Evolutionary conservation across 1,140 invertebrate species (phyloP), one percentile per base, ranked within the genome.

Genomic region (Sitobion miscanthi): DNA sequence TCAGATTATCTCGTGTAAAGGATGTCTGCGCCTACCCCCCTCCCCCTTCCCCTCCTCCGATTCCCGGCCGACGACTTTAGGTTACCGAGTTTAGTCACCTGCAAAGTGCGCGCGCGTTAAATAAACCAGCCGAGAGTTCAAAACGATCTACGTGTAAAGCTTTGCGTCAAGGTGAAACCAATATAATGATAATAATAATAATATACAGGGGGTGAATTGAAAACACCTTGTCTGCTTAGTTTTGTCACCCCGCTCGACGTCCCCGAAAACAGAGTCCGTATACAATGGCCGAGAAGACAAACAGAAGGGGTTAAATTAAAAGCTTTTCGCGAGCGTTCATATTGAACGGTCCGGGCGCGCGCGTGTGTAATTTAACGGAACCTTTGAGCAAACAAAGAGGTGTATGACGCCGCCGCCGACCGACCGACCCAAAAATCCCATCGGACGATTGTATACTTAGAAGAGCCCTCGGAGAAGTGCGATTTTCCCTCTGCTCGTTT

Each of bases 291-390:
- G 25, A 49, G 17, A 21, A 69, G 47, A 52, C 38, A 90, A 90
- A 91, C 62, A 69, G 57, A 91, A 47, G 25, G 90, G 57, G 57
- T 91, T 91, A 91, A 91, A 91, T 90, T 90, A 90, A 90, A 90
- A 90, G 89, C 89, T 57, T 90, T 90, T 45, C 35, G 38, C 21
- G 89, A 38, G 54, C 54, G 23, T 90, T 45, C 57, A 30, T 69
- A 90, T 90, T 62, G 89, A 45, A 69, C 54, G 89, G n/a, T 42
- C 23, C 7, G 54, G 23, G 89, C 17, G 54, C 42, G 54, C 42
- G 57, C 42, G 90, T 42, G 57, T 77, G 57, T 91, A 91, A 91
- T 91, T 69, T 91, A 91, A 91, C 90, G 42, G 90, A 90, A 69
- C 57, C 38, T 77, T 47, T 21, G 38, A 62, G 57, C 57, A 90